phyloP scores from a whole-genome alignment of 2,113 vertebrate genomes.

The Rhineura floridana region DNA sequence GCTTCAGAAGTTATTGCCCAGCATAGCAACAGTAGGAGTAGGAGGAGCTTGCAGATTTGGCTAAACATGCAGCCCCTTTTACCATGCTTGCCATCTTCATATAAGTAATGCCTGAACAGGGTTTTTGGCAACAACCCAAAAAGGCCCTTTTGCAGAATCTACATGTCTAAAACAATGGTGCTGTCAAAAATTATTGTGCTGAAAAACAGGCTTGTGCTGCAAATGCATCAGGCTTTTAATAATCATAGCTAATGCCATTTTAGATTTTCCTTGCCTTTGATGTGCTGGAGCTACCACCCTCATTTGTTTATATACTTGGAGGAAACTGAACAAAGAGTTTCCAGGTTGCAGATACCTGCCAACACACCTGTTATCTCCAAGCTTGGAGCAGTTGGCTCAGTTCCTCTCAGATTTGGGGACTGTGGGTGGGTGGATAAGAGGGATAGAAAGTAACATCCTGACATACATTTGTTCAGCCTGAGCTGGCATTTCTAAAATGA shows the following conservation, averaged over 20 bases:
- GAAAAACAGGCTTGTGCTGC: not conserved
- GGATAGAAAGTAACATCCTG: conserved; percentile 67
- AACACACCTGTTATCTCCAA: not conserved
- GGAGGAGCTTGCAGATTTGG: too few relatives aligned
- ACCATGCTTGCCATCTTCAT: too few relatives aligned
- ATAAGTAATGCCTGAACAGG: not conserved
- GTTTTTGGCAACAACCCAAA: not conserved
- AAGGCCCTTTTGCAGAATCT: not conserved
- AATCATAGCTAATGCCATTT: not conserved
- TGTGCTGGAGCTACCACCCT: not conserved
- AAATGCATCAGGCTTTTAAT: not conserved
- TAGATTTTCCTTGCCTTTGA: not conserved
- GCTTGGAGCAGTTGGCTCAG: conserved; percentile 21
- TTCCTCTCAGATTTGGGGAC: conserved; percentile 54
- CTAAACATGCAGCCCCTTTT: too few relatives aligned
- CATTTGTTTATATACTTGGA: not conserved
- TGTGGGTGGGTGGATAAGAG: conserved; percentile 57
- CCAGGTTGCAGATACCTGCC: not conserved
- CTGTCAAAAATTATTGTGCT: not conserved
- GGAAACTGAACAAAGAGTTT: not conserved
- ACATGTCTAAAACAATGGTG: not conserved
- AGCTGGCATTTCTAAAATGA: conserved; percentile 67
- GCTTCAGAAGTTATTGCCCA: too few relatives aligned
- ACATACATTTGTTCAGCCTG: conserved; percentile 69
- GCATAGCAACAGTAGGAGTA: too few relatives aligned